Conservation (phyloP, 2,888 invertebrate genomes). For the Pseudococcus viburni region DNA sequence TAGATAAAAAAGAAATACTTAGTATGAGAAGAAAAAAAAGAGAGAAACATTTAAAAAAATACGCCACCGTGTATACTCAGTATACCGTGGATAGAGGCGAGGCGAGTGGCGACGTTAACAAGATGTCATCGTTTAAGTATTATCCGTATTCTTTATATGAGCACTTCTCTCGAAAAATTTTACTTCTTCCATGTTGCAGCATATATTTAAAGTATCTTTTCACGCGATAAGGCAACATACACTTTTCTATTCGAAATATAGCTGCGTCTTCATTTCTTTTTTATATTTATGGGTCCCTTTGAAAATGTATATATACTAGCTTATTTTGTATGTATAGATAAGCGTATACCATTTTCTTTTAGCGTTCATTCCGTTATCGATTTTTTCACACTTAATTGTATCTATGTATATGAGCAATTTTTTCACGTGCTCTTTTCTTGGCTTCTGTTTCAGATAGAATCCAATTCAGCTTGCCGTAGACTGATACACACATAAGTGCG, state of each 20-base stretch:
- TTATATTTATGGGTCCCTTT: slow-evolving; percentile 41
- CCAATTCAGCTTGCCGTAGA: slow-evolving; percentile 63
- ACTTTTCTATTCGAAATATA: slow-evolving; percentile 7
- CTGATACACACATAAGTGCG: slow-evolving; percentile 47
- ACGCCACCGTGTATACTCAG: background rate
- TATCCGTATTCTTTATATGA: slow-evolving; percentile 37
- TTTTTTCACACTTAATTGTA: slow-evolving; percentile 43
- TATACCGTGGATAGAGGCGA: background rate
- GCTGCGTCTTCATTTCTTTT: slow-evolving; percentile 53
- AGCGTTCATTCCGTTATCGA: background rate
- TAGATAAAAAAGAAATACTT: slow-evolving; percentile 31
- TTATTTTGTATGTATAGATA: background rate
- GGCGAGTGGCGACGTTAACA: slow-evolving; percentile 32
- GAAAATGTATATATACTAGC: slow-evolving; percentile 12
- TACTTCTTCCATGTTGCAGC: slow-evolving; percentile 25
- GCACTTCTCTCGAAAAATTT: slow-evolving; percentile 30
- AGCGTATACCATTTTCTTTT: slow-evolving; percentile 11
- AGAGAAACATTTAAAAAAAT: slow-evolving; percentile 44
- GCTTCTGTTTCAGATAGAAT: slow-evolving; percentile 61
- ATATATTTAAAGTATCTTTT: slow-evolving; percentile 53
- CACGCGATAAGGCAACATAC: slow-evolving; percentile 34
- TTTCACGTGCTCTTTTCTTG: slow-evolving; percentile 12
- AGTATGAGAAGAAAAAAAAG: slow-evolving; percentile 26
- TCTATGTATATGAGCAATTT: background rate
- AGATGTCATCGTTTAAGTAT: slow-evolving; percentile 54